Evolutionary conservation across 2,113 vertebrate genomes (phyloP).

Genomic region (Oceanodroma tethys): DNA sequence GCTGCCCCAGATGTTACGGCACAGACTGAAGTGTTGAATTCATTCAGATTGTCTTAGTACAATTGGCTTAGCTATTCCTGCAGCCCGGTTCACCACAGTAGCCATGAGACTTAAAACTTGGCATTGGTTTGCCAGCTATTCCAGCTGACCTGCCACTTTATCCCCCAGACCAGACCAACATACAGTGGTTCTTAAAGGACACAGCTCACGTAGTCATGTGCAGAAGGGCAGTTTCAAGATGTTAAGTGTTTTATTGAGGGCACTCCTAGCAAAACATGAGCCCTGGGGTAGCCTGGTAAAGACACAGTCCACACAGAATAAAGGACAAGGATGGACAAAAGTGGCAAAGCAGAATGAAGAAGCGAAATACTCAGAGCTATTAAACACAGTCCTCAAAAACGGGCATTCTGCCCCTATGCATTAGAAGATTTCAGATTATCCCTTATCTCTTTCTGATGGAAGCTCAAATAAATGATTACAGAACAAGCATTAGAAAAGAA

Average conservation of each 20-base stretch:
- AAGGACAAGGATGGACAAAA: not conserved
- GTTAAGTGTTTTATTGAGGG: not conserved
- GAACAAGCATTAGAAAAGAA: not conserved
- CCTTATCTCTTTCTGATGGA: not conserved
- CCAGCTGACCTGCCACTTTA: not conserved
- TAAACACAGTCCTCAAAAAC: not conserved
- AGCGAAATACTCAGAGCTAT: not conserved
- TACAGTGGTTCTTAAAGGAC: not conserved
- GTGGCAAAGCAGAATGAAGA: not conserved
- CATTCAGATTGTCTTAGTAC: not conserved
- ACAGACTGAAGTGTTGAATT: not conserved
- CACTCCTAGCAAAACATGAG: not conserved
- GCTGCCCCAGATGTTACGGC: not conserved
- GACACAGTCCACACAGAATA: not conserved
- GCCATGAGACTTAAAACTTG: not conserved
- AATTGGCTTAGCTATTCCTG: not conserved
- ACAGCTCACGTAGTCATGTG: rapidly evolving
- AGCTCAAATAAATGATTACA: not conserved
- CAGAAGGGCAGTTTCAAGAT: not conserved
- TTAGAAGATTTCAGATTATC: not conserved
- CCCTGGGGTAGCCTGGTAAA: not conserved
- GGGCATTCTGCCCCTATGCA: not conserved
- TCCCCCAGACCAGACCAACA: not conserved
- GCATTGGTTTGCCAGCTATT: not conserved
- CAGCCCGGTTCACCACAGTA: not conserved